Evolutionary conservation across 2,113 vertebrate genomes (phyloP).

Genomic region (Syngnathus floridae): DNA sequence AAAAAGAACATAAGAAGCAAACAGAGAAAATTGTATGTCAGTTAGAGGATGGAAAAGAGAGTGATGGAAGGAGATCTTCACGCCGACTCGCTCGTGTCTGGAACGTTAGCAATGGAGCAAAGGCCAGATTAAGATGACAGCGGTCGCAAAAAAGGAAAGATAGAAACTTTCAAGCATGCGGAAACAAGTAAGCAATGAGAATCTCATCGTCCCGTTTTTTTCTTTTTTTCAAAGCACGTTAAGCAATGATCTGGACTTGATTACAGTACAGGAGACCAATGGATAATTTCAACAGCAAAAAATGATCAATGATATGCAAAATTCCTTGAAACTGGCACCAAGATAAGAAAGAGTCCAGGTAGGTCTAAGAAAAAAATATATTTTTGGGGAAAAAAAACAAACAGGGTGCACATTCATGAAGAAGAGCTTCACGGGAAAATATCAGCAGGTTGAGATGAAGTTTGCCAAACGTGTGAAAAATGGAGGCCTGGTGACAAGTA

Average conservation of each 20-base stretch:
- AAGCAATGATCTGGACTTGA: no score
- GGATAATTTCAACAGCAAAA: background rate
- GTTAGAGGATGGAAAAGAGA: constrained; percentile 66
- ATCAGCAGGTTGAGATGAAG: constrained; percentile 47
- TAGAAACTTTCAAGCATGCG: background rate
- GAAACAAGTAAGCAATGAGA: background rate
- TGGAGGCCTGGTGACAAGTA: constrained; percentile 47
- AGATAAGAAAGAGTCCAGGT: background rate
- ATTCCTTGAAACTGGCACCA: background rate
- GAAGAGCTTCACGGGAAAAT: constrained; percentile 27
- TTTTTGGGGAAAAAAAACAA: background rate
- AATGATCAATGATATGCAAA: background rate
- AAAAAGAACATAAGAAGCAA: constrained; percentile 67
- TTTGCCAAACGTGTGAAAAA: constrained; percentile 49
- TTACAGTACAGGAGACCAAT: no score
- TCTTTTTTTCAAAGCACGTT: background rate
- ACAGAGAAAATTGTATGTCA: constrained; percentile 71
- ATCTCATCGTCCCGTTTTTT: background rate
- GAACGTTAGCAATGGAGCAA: background rate
- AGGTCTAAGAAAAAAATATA: constrained; percentile 11
- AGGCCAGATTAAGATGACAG: constrained; percentile 2
- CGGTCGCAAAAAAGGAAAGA: background rate
- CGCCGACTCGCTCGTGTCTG: constrained; percentile 11
- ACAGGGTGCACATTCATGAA: constrained; percentile 13
- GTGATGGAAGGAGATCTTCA: constrained; percentile 24